phyloP scores from a whole-genome alignment of 2,797 vertebrate genomes.

The Erpetoichthys calabaricus region DNA sequence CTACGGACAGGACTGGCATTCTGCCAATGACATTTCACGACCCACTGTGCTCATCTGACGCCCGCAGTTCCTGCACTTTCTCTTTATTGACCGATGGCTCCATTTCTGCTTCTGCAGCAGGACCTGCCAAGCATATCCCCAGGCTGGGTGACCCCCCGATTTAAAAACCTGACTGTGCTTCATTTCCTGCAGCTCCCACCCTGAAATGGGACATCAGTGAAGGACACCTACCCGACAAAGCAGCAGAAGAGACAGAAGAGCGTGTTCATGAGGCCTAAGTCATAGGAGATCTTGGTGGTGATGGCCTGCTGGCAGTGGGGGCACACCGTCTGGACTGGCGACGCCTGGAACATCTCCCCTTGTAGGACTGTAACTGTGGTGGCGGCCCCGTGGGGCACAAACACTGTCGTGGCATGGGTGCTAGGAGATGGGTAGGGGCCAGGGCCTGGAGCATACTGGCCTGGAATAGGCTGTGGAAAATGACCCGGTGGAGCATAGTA shows the following conservation, averaged over 20 bases:
- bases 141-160: neutral
- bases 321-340: constrained; percentile 88
- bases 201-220: too few species aligned
- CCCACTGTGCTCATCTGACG: too few species aligned
- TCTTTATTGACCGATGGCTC: too few species aligned
- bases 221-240: constrained; percentile 77
- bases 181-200: neutral
- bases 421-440: constrained; percentile 58
- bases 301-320: constrained; percentile 96
- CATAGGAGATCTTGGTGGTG: constrained; percentile 80
- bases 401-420: constrained; percentile 72
- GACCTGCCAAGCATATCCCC: too few species aligned
- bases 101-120: too few species aligned
- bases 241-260: constrained; percentile 95
- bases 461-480: constrained; percentile 40
- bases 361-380: constrained; percentile 91
- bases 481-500: constrained; percentile 50
- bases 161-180: neutral
- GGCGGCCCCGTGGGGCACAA: constrained; percentile 68
- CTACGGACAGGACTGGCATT: too few species aligned
- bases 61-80: too few species aligned
- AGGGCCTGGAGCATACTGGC: constrained; percentile 31
- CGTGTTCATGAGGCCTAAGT: constrained; percentile 91
- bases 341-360: constrained; percentile 86
- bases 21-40: too few species aligned